A percentile compares a stretch with the other conserved stretches of the same genome.
Conservation (phyloP, 2,113 vertebrate genomes). For the Carettochelys insculpta region DNA sequence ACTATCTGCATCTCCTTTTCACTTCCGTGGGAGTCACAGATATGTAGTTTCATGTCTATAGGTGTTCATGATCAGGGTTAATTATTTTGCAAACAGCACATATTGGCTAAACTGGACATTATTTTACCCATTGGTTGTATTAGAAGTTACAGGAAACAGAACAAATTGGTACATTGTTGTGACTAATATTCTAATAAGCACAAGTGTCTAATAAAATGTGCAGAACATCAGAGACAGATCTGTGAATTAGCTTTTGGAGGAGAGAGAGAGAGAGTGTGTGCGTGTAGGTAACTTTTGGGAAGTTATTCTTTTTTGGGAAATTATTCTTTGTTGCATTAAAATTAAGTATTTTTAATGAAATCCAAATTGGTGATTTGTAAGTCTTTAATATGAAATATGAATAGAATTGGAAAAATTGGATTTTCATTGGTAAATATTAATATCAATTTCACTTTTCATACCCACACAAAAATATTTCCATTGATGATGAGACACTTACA, state of each 20-base stretch:
- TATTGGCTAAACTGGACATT: not conserved
- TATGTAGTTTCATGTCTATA: not conserved
- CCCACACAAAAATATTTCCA: not conserved
- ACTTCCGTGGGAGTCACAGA: not conserved
- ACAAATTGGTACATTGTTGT: not conserved
- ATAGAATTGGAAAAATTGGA: not conserved
- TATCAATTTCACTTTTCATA: not conserved
- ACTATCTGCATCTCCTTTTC: not conserved
- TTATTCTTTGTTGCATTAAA: not conserved
- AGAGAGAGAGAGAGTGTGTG: too few species aligned
- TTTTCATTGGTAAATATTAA: not conserved
- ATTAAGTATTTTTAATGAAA: not conserved
- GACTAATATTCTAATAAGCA: not conserved
- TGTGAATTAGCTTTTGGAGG: too few species aligned
- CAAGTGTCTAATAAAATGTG: not conserved
- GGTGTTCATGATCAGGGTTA: not conserved
- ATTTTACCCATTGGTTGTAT: too few species aligned
- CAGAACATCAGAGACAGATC: rapidly evolving
- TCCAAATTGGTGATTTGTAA: not conserved
- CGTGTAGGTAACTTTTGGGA: not conserved
- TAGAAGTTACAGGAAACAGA: not conserved
- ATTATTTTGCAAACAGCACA: not conserved
- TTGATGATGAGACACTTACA: not conserved
- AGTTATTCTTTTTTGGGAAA: not conserved
- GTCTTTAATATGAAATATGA: not conserved